Percentiles rank a stretch among this genome's conserved stretches.
Evolutionary conservation across 2,888 invertebrate genomes (phyloP).

Genomic region (Phalera bucephala): DNA sequence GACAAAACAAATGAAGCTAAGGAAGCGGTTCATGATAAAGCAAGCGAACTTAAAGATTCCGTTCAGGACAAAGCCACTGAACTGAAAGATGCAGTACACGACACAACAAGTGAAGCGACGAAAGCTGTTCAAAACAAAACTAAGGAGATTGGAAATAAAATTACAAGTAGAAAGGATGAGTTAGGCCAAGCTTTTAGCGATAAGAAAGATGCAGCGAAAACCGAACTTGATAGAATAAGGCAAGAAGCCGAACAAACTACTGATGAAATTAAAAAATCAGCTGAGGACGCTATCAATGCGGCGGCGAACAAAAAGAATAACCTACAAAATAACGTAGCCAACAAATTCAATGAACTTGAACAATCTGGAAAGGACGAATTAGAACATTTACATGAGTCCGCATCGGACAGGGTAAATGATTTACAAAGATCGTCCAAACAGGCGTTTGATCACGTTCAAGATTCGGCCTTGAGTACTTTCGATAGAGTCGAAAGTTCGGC

Average conservation of each 20-base stretch:
- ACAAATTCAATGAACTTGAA: conserved; percentile 43
- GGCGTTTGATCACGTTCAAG: conserved; percentile 66
- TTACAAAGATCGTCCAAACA: conserved; percentile 60
- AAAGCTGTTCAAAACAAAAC: conserved; percentile 42
- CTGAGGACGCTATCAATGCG: conserved; percentile 64
- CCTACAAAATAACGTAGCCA: conserved; percentile 47
- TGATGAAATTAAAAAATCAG: conserved; percentile 70
- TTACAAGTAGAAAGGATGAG: conserved; percentile 45
- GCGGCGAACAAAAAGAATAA: conserved; percentile 58
- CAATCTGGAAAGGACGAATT: conserved; percentile 47
- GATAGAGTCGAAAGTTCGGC: conserved; percentile 74
- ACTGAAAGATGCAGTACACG: conserved; percentile 22
- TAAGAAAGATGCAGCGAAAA: conserved; percentile 55
- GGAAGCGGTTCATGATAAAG: conserved; percentile 26
- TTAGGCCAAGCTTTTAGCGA: conserved; percentile 42
- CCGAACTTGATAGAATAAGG: conserved; percentile 67
- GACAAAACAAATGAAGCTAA: conserved; percentile 35
- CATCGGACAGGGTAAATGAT: conserved; percentile 37
- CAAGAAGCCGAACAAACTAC: conserved; percentile 71
- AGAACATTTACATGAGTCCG: conserved; percentile 45
- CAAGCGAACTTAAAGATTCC: conserved; percentile 31
- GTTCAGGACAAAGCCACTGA: conserved; percentile 23
- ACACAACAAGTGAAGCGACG: conserved; percentile 33
- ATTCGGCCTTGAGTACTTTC: conserved; percentile 74
- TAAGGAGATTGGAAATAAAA: conserved; percentile 39